Evolutionary conservation across 2,888 invertebrate genomes (phyloP).

Genomic region (Platerodrilus igneus): DNA sequence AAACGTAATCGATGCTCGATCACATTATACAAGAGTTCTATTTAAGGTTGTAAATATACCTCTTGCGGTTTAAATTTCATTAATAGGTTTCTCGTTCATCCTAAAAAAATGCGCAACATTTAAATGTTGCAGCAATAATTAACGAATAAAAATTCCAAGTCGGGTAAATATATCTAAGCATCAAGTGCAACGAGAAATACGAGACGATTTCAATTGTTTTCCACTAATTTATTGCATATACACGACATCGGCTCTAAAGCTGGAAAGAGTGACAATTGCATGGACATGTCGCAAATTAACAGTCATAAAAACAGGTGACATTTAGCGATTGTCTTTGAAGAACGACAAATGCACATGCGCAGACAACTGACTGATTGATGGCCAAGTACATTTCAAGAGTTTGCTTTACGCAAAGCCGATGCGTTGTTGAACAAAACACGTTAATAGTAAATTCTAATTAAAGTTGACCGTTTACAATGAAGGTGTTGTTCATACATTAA

Average conservation of each 20-base stretch:
- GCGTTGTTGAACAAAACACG: constrained; percentile 40
- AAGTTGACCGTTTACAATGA: constrained; percentile 41
- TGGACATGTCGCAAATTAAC: constrained; percentile 41
- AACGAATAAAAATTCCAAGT: too few relatives aligned
- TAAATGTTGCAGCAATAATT: too few relatives aligned
- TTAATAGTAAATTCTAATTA: constrained; percentile 46
- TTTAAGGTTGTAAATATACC: too few relatives aligned
- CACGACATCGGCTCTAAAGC: constrained; percentile 9
- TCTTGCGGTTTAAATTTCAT: too few relatives aligned
- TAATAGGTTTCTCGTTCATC: too few relatives aligned
- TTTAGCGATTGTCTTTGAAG: constrained; percentile 37
- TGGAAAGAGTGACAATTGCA: constrained; percentile 39
- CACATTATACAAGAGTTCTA: too few relatives aligned
- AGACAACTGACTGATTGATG: constrained; percentile 39
- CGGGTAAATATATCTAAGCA: too few relatives aligned
- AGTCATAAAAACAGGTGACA: constrained; percentile 40
- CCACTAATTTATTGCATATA: constrained; percentile 18
- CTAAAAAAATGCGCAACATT: too few relatives aligned
- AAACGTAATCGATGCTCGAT: too few relatives aligned
- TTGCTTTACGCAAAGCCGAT: constrained; percentile 29
- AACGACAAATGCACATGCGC: constrained; percentile 34
- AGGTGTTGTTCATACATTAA: constrained; percentile 45
- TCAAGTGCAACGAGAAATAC: too few relatives aligned
- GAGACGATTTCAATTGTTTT: constrained; percentile 19
- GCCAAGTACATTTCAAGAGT: constrained; percentile 17